These are phyloP conservation scores for Erpornis zantholeuca DNA, from an alignment of 2,113 vertebrate genomes.

Conservation along the genomic window DNA sequence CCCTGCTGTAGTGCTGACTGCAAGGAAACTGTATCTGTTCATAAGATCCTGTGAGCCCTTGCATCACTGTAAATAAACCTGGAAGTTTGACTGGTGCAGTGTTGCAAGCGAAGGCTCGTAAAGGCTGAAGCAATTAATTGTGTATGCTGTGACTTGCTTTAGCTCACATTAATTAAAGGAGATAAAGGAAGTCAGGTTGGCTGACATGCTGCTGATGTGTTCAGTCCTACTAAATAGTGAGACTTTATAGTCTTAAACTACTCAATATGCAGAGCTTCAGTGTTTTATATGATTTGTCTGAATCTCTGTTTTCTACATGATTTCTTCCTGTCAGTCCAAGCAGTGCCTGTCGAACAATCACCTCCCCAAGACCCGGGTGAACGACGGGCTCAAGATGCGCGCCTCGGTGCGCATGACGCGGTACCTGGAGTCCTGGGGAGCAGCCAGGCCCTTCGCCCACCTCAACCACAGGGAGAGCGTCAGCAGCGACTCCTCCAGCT, in stretches of 20 bases:
- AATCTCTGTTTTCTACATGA: background rate
- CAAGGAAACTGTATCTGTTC: background rate
- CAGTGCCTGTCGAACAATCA: constrained; percentile 74
- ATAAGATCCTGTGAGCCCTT: background rate
- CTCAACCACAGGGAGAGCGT: constrained; percentile 89
- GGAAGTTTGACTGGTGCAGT: background rate
- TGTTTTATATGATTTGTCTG: background rate
- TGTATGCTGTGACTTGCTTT: background rate
- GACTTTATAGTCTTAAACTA: background rate
- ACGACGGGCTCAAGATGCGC: constrained; percentile 90
- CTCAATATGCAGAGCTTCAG: background rate
- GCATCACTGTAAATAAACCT: background rate
- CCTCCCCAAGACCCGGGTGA: constrained; percentile 79
- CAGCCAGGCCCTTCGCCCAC: constrained; percentile 93
- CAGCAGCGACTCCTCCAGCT: constrained; percentile 74
- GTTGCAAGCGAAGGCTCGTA: background rate
- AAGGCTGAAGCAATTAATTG: background rate
- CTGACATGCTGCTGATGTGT: background rate
- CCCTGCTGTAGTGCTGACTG: background rate
- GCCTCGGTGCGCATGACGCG: constrained; percentile 95
- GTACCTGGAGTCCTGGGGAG: constrained; percentile 97
- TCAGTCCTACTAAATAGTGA: background rate
- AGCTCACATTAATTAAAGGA: background rate
- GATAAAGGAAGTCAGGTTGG: background rate
- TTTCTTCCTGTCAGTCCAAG: constrained; percentile 77